A percentile compares a stretch with the other conserved stretches of the same genome.
Conservation (phyloP, 64 coral and sea anemone genomes). For the Montipora efflorescens region DNA sequence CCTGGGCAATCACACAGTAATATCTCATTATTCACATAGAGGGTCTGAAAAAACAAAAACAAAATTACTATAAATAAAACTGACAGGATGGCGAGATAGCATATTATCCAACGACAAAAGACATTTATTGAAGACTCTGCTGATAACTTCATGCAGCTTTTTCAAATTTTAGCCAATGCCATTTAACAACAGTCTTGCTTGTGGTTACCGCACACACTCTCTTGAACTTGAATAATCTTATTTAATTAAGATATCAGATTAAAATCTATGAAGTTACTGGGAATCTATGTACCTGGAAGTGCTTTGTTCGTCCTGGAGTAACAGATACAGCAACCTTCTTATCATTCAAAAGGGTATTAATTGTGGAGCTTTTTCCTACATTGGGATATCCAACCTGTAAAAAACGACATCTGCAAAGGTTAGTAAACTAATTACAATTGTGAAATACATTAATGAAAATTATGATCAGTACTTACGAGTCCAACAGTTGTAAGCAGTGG, state of each 20-base stretch:
- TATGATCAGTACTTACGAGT: constrained; percentile 11
- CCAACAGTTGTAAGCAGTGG: constrained; percentile 38
- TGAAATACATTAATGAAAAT: no score
- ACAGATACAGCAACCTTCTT: constrained; percentile 95
- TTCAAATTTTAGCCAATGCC: no score
- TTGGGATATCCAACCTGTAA: constrained; percentile 97
- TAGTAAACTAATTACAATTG: no score
- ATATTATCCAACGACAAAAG: no score
- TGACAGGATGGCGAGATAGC: neutral
- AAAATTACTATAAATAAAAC: neutral
- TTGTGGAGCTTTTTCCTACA: constrained; percentile 98
- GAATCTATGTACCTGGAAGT: constrained; percentile 84
- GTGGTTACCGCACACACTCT: no score
- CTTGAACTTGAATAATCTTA: no score
- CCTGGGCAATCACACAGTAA: constrained; percentile 99
- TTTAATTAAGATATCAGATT: no score
- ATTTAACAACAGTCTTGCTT: no score
- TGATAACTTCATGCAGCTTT: no score
- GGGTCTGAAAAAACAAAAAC: constrained; percentile 80
- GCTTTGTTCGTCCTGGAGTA: constrained; percentile 97
- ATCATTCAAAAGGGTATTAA: constrained; percentile 94
- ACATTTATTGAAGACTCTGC: no score
- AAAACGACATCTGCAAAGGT: neutral
- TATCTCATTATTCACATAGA: constrained; percentile 72
- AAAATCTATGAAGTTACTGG: no score